phyloP scores from a whole-genome alignment of 2,797 vertebrate genomes.

The Argyrosomus regius region DNA sequence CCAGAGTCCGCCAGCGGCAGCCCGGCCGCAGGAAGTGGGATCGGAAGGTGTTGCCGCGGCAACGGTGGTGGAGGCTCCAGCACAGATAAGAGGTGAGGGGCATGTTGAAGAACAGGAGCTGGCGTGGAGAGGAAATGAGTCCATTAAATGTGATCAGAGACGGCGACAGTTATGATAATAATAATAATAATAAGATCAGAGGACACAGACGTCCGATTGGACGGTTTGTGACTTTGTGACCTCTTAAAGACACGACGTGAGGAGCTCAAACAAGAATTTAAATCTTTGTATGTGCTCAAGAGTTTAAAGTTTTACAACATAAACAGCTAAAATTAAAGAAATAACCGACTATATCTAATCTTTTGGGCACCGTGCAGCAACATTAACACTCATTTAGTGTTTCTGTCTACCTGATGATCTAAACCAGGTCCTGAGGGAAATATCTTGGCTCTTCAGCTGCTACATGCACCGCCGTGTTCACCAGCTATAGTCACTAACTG shows the following conservation, averaged over 20 bases:
- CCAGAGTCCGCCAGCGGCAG: constrained; percentile 73
- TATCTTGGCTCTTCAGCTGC: background rate
- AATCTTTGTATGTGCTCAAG: background rate
- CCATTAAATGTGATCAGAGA: constrained; percentile 28
- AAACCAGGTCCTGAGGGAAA: background rate
- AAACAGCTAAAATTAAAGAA: no score
- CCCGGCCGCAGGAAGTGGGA: constrained; percentile 87
- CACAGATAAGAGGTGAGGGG: constrained; percentile 93
- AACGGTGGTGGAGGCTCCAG: constrained; percentile 94
- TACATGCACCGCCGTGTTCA: background rate
- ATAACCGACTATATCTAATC: no score
- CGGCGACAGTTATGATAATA: background rate
- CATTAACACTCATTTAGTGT: background rate
- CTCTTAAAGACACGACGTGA: background rate
- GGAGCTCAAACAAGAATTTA: background rate
- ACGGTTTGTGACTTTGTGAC: background rate
- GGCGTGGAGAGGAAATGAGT: constrained; percentile 49
- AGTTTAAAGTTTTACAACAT: no score
- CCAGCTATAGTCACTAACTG: background rate
- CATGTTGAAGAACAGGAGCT: constrained; percentile 96
- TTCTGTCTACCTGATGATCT: background rate
- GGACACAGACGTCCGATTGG: background rate
- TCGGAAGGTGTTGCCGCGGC: constrained; percentile 88
- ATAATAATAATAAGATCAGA: background rate
- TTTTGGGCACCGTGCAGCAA: no score